Evolutionary conservation across 2,888 invertebrate species (phyloP), one percentile per base, ranked within the genome.

Genomic region (Folsomia manolachei): DNA sequence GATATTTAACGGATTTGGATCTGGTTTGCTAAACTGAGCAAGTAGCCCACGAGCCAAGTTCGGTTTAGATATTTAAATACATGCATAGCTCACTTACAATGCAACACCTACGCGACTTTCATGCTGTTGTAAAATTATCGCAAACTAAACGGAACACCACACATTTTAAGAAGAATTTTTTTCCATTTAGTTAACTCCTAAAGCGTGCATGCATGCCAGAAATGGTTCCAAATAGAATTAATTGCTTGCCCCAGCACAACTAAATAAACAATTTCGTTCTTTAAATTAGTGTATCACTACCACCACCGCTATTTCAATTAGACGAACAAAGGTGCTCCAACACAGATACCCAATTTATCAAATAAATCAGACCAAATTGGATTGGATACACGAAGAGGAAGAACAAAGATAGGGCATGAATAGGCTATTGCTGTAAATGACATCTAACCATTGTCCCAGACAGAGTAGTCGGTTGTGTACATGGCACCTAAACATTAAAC

Each of bases 301-400:
- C 25, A 63, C 63, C 63, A 24, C 63, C 63, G 25, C 26, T 26
- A 25, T 27, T 1, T 2, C 24, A 63, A 63, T 27, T 39, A 39
- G 39, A 39, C 7, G 39, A 39, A 39, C 39, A 39, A 39, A 39
- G 39, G 39, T 39, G 39, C 14, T 21, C 56, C 56, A 56, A 56
- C 56, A 56, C 56, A 56, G 56, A 56, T 56, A 56, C 56, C 21
- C 11, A 56, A 56, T 56, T n/a, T 21, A 56, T 14, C 56, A 56
- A 56, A 56, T 56, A 56, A 56, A 56, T 56, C 56, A 56, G 56
- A 56, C 56, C 56, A 56, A 56, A 56, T 56, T 56, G 18, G 56
- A 21, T 56, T 18, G 21, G 39, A 39, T 39, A 39, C 39, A 39
- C 39, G 14, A 39, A n/a, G n/a, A n/a, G n/a, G n/a, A n/a, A n/a